Evolutionary conservation across 2,888 invertebrate species (phyloP).

Genomic region (Physocephala rufipes): DNA sequence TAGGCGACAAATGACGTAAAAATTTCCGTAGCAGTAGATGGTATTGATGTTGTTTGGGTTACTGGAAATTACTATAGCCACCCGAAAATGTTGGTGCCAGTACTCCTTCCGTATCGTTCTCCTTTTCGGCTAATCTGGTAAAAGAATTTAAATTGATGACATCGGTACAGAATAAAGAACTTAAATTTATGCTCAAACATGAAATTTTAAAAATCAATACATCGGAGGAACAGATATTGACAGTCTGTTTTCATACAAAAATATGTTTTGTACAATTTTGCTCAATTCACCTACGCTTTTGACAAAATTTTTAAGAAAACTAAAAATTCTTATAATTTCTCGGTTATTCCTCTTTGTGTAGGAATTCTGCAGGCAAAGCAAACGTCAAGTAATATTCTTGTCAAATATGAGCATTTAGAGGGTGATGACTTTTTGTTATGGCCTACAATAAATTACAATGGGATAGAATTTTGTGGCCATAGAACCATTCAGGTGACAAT

Average conservation of each 20-base stretch:
- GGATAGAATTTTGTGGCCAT: no score
- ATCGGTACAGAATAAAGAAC: slow-evolving; percentile 1
- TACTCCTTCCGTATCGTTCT: background rate
- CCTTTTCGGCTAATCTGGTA: background rate
- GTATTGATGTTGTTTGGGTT: no score
- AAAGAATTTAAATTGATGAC: background rate
- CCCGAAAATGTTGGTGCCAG: no score
- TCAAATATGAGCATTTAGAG: background rate
- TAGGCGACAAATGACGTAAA: no score
- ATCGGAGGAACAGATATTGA: background rate
- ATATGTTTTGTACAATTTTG: slow-evolving; percentile 1
- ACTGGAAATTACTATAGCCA: no score
- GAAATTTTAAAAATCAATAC: slow-evolving; percentile 9
- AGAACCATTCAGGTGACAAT: no score
- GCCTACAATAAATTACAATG: no score
- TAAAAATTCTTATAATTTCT: slow-evolving; percentile 37
- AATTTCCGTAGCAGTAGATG: no score
- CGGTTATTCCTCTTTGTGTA: slow-evolving; percentile 8
- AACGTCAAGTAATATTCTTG: slow-evolving; percentile 27
- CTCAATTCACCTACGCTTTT: slow-evolving; percentile 28
- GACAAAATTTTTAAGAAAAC: slow-evolving; percentile 31
- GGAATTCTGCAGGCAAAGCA: slow-evolving; percentile 25
- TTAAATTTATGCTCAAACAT: background rate
- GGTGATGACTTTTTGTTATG: background rate
- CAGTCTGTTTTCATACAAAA: no score